phyloP scores from a whole-genome alignment of 35 echinoderm and acorn worm genomes.

The Acanthaster planci region DNA sequence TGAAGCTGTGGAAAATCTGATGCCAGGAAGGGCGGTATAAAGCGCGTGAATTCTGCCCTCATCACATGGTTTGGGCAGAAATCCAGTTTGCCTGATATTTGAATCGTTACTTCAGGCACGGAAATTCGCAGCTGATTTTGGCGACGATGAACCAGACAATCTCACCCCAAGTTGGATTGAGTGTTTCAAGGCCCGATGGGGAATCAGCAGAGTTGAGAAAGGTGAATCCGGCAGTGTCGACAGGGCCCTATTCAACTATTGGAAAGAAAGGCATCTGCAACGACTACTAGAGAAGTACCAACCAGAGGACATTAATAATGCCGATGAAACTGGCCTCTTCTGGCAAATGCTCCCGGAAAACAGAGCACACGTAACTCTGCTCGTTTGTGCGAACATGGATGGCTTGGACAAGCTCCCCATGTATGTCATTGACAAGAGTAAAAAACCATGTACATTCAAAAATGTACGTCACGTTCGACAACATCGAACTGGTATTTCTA shows the following conservation, averaged over 20 bases:
- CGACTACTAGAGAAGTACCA: conserved; percentile 2
- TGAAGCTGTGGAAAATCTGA: conserved; percentile 34
- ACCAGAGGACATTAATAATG: conserved; percentile 32
- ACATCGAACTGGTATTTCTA: conserved; percentile 44
- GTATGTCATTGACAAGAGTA: conserved; percentile 42
- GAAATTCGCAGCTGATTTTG: conserved; percentile 29
- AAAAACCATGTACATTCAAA: conserved; percentile 52
- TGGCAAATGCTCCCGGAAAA: conserved; percentile 1
- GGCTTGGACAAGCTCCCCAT: conserved; percentile 42
- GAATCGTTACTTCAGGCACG: conserved; percentile 27
- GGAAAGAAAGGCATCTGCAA: no score
- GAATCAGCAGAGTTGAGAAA: conserved; percentile 14
- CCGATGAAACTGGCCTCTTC: conserved; percentile 50
- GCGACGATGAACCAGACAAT: background rate
- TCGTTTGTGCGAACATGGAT: conserved; percentile 51
- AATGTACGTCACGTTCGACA: conserved; percentile 15
- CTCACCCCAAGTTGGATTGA: conserved; percentile 27
- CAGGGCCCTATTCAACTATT: background rate
- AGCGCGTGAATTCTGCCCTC: conserved; percentile 34
- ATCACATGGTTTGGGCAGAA: conserved; percentile 44
- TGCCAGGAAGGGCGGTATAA: conserved; percentile 22
- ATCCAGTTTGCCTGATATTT: background rate
- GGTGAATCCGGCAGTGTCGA: background rate
- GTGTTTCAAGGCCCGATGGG: conserved; percentile 20
- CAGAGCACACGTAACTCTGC: conserved; percentile 21